Percentiles rank a stretch among this genome's conserved stretches.
Conservation (phyloP, 2,797 vertebrate species). For the Garrulus glandarius region DNA sequence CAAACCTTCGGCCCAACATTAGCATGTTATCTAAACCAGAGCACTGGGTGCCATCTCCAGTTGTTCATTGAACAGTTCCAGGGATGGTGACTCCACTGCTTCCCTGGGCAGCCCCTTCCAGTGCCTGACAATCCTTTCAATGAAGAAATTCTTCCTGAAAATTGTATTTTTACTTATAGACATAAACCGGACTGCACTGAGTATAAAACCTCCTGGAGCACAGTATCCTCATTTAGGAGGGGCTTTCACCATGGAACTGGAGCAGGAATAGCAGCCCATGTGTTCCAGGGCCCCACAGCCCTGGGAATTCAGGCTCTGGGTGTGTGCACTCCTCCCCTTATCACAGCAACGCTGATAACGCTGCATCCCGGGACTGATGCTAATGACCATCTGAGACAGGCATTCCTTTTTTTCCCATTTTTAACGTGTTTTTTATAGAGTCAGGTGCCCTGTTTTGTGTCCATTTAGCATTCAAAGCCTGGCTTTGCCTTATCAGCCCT, state of each 20-base stretch:
- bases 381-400: accelerated
- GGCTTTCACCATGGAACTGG: background rate
- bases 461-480: background rate
- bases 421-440: background rate
- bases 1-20: background rate
- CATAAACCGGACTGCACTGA: background rate
- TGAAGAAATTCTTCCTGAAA: background rate
- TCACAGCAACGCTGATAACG: background rate
- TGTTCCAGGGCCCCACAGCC: background rate
- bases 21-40: background rate
- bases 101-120: background rate
- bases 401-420: background rate
- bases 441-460: background rate
- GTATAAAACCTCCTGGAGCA: background rate
- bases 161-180: background rate
- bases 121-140: background rate
- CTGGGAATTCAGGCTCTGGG: background rate
- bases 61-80: background rate
- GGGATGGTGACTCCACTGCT: background rate
- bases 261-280: background rate
- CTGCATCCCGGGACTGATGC: background rate
- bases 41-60: background rate
- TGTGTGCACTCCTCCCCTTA: background rate
- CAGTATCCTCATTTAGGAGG: background rate
- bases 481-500: background rate